Conservation (phyloP, 2,113 vertebrate species). For the Eulacestoma nigropectus region DNA sequence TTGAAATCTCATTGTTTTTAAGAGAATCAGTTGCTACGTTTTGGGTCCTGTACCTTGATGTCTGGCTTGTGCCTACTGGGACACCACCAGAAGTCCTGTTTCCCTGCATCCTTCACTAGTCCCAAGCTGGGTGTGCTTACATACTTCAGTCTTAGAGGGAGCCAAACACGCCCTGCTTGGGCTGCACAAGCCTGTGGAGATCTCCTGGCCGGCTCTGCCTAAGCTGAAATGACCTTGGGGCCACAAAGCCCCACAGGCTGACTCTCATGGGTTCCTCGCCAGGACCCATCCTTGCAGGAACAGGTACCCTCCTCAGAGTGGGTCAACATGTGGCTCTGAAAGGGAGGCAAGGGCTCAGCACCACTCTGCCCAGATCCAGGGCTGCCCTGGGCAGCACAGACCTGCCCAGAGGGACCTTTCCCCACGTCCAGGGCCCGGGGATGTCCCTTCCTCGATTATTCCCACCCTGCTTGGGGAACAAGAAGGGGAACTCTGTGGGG, state of each 20-base stretch:
- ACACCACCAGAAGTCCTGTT: not conserved
- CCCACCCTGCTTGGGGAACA: accelerated
- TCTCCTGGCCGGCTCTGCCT: not conserved
- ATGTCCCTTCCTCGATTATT: not conserved
- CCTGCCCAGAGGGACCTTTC: not conserved
- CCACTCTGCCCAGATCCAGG: not conserved
- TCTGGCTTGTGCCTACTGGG: not conserved
- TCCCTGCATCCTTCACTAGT: not conserved
- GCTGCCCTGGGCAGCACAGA: not conserved
- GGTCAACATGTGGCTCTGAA: not conserved
- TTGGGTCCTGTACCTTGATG: not conserved
- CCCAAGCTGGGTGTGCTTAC: not conserved
- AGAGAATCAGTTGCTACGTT: not conserved
- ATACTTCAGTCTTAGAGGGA: not conserved
- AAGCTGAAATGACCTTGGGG: not conserved
- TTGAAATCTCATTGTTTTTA: not conserved
- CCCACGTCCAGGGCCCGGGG: not conserved
- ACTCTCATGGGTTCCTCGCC: not conserved
- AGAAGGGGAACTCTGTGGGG: not conserved
- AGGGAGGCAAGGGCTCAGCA: not conserved
- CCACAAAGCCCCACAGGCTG: not conserved
- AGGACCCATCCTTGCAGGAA: not conserved
- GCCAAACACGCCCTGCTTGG: accelerated
- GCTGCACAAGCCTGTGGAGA: not conserved
- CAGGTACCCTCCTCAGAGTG: not conserved